These are phyloP conservation scores for Porites australiensis DNA, from an alignment of 64 coral and sea anemone genomes.

Conservation along the genomic window DNA sequence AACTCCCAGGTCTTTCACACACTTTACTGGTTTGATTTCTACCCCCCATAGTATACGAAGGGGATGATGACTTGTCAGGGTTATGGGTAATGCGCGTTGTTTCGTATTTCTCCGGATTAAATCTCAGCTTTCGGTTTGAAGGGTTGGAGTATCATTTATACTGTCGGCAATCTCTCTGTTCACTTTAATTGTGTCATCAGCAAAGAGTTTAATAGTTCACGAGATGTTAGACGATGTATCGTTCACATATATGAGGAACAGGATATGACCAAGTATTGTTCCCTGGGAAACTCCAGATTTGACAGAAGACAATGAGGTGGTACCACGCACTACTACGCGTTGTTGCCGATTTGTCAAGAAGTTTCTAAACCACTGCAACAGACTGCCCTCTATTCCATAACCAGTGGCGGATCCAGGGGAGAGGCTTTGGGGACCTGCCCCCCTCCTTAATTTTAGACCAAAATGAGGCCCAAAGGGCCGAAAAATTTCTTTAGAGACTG, in stretches of 20 bases:
- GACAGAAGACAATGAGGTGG: slow-evolving; percentile 27
- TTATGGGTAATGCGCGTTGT: background rate
- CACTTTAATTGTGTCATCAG: slow-evolving; percentile 65
- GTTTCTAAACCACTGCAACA: slow-evolving; percentile 22
- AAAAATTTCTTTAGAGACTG: too few species aligned
- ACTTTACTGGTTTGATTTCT: too few species aligned
- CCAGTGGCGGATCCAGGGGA: too few species aligned
- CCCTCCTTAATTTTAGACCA: too few species aligned
- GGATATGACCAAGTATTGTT: slow-evolving; percentile 41
- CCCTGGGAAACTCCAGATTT: slow-evolving; percentile 71
- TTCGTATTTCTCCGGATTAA: background rate
- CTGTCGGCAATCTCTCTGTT: background rate
- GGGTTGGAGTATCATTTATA: too few species aligned
- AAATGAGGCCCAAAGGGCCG: too few species aligned
- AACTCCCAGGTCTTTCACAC: background rate
- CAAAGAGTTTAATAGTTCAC: slow-evolving; percentile 43
- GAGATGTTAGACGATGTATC: slow-evolving; percentile 25
- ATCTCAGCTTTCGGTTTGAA: background rate
- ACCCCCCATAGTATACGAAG: too few species aligned
- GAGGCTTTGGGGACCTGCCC: too few species aligned
- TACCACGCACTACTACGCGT: slow-evolving; percentile 2
- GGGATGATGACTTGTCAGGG: too few species aligned
- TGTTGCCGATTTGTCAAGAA: slow-evolving; percentile 39
- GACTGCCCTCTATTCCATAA: background rate
- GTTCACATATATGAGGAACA: slow-evolving; percentile 40